A percentile compares a stretch with the other conserved stretches of the same genome.
Conservation (phyloP, 2,888 invertebrate species). For the Cyrtodaria siliqua region DNA sequence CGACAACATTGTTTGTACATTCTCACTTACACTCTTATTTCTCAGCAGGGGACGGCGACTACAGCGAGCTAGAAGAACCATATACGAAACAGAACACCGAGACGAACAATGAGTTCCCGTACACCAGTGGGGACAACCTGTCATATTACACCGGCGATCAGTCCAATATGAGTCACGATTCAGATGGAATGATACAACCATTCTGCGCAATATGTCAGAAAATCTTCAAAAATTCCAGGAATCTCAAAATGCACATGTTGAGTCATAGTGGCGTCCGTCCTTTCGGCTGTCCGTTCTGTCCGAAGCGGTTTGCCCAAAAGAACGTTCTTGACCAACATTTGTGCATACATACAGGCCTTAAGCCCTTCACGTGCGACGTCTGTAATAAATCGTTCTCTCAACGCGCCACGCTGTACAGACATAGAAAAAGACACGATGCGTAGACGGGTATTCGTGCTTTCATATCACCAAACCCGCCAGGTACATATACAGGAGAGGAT, state of each 20-base stretch:
- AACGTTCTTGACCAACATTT: slow-evolving; percentile 22
- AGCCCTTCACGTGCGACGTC: not conserved
- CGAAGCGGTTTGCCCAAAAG: slow-evolving; percentile 20
- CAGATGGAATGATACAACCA: not conserved
- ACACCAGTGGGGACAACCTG: no score
- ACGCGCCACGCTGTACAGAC: slow-evolving; percentile 11
- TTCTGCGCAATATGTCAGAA: slow-evolving; percentile 6
- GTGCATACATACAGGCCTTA: slow-evolving; percentile 18
- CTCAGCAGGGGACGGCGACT: no score
- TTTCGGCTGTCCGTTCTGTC: slow-evolving; percentile 11
- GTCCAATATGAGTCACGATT: no score
- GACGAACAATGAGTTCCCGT: no score
- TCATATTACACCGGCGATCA: no score
- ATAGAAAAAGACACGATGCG: not conserved
- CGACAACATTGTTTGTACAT: no score
- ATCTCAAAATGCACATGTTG: slow-evolving; percentile 16
- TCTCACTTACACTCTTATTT: no score
- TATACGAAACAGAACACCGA: no score
- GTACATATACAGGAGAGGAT: no score
- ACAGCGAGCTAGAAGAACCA: no score
- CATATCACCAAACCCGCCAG: no score
- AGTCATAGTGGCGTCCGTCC: slow-evolving; percentile 16
- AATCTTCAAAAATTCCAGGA: slow-evolving; percentile 10
- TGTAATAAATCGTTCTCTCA: slow-evolving; percentile 15
- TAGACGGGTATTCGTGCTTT: no score